Conservation (phyloP, 2,113 vertebrate species). For the Spheniscus mendiculus region DNA sequence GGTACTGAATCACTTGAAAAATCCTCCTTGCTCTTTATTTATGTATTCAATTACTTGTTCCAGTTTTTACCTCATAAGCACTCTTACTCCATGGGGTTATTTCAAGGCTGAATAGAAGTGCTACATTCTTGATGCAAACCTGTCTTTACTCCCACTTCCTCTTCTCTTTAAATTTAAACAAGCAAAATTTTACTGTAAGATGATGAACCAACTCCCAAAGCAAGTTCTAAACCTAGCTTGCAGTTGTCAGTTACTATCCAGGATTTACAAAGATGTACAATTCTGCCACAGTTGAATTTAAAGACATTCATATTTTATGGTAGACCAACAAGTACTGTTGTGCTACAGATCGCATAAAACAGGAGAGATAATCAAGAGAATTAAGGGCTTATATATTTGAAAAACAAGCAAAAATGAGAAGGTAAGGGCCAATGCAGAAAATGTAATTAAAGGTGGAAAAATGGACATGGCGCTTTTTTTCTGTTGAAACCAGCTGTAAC, state of each 20-base stretch:
- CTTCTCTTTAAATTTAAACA: not conserved
- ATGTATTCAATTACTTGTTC: slow-evolving; percentile 8
- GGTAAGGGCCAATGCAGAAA: not conserved
- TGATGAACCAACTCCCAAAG: not conserved
- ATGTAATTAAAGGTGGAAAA: not conserved
- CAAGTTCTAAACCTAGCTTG: not conserved
- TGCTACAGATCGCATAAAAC: not conserved
- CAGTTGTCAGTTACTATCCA: not conserved
- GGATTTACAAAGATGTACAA: not conserved
- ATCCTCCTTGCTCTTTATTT: slow-evolving; percentile 21
- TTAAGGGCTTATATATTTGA: not conserved
- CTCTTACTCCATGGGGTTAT: slow-evolving; percentile 14
- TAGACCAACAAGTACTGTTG: not conserved
- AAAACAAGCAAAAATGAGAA: not conserved
- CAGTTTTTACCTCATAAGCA: too few species aligned
- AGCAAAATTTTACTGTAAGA: not conserved
- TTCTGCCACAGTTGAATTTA: not conserved
- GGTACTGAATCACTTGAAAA: slow-evolving; percentile 39
- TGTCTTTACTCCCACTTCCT: slow-evolving; percentile 33
- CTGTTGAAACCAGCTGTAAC: not conserved
- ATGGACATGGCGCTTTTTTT: not conserved
- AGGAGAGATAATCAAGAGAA: not conserved
- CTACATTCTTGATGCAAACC: slow-evolving; percentile 19
- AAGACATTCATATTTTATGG: not conserved
- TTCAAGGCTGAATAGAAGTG: slow-evolving; percentile 40